Evolutionary conservation across 2,888 invertebrate genomes (phyloP), one percentile per base, ranked within the genome.

Genomic region (Eupithecia vulgata): DNA sequence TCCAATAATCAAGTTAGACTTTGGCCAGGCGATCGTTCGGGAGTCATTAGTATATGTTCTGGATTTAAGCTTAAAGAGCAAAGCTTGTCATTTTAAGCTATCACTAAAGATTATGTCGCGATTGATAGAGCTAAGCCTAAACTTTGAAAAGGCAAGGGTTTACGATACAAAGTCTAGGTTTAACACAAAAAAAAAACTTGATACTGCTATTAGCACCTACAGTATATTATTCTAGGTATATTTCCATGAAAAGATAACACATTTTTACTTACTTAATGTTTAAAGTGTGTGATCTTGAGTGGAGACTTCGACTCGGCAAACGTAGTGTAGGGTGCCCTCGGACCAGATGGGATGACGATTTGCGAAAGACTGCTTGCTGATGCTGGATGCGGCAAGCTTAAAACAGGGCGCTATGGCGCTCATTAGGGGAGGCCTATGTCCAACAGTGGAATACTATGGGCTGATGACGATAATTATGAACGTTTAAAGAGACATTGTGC

Each of bases 1-100:
- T 80, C 73, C 65, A 68, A 73, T 79, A 79, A 79, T 79, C 68
- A 70, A 79, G 75, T 79, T 79, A 77, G 76, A 76, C 78, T 77
- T 80, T 76, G 67, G 75, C 74, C 72, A 74, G 75, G 71, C 71
- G 73, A 69, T 73, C 69, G 72, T 73, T 70, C 68, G 62, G 68
- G 48, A 72, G 75, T 74, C 74, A 74, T 79, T 75, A 79, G 73
- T 68, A 35, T 71, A 73, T 68, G 52, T 30, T 64, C 61, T 25
- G 71, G 52, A 70, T 70, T 76, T 67, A 15, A 70, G 45, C 35
- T 42, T n/a, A 67, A 57, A 37, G 37, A 35, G 62, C n/a, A n/a
- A 8, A 37, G 62, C n/a, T 64, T 64, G 37, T 37, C 21, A 37
- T 64, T 21, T 25, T 13, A 57, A 57, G 21, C 57, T 57, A 57